Evolutionary conservation across 2,797 vertebrate species (phyloP).

Genomic region (Kryptopterus vitreolus): DNA sequence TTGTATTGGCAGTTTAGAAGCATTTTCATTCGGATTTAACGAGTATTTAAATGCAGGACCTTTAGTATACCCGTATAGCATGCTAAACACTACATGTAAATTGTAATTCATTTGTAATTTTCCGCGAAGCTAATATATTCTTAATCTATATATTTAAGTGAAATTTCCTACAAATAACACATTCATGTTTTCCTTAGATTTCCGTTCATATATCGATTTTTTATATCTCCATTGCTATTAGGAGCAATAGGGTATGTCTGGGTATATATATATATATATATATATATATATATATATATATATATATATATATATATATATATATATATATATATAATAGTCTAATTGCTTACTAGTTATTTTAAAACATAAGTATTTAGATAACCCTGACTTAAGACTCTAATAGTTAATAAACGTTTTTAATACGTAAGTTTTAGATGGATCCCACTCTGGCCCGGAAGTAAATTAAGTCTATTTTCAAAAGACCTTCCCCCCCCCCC

Average conservation of each 20-base stretch:
- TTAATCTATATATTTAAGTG: not conserved
- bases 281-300: too few species aligned
- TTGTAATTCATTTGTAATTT: too few species aligned
- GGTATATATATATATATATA: too few species aligned
- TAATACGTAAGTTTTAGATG: not conserved
- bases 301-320: too few species aligned
- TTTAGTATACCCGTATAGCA: not conserved
- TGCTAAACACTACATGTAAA: not conserved
- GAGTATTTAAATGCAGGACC: not conserved
- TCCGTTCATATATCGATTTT: not conserved
- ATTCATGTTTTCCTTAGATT: not conserved
- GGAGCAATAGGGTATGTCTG: too few species aligned
- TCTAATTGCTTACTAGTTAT: not conserved
- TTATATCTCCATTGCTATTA: not conserved
- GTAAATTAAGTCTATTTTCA: conserved; percentile 23
- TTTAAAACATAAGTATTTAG: not conserved
- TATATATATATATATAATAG: not conserved
- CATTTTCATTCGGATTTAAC: not conserved
- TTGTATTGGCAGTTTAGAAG: not conserved
- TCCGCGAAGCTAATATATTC: not conserved
- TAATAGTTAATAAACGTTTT: not conserved
- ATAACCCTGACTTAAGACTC: not conserved
- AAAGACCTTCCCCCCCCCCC: not conserved
- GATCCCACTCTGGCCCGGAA: conserved; percentile 9
- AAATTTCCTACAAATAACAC: not conserved